phyloP scores from a whole-genome alignment of 2,113 vertebrate species.

The Taxidea taxus region DNA sequence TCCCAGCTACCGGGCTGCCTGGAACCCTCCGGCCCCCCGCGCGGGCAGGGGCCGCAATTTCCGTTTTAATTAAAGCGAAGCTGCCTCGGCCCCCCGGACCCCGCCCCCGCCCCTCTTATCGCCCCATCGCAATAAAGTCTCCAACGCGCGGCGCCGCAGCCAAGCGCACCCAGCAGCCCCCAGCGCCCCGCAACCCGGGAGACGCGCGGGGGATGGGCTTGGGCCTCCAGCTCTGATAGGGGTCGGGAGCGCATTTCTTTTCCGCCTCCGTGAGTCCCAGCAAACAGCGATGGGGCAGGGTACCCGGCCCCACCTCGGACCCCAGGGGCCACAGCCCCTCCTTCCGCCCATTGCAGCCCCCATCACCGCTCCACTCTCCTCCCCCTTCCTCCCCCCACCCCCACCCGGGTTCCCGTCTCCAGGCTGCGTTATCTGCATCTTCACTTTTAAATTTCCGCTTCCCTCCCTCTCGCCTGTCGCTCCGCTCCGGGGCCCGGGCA shows the following conservation, averaged over 20 bases:
- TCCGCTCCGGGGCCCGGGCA: constrained; percentile 46
- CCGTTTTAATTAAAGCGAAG: constrained; percentile 79
- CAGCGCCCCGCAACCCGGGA: constrained; percentile 66
- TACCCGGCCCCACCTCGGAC: not conserved
- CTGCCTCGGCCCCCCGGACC: constrained; percentile 68
- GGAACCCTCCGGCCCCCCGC: constrained; percentile 57
- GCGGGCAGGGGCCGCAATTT: constrained; percentile 78
- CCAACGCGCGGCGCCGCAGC: constrained; percentile 50
- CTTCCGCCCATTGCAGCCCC: not conserved
- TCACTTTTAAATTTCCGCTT: constrained; percentile 79
- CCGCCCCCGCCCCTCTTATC: constrained; percentile 76
- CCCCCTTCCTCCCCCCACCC: constrained; percentile 29
- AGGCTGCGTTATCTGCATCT: constrained; percentile 76
- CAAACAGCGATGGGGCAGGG: constrained; percentile 85
- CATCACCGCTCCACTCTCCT: not conserved
- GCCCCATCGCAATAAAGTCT: constrained; percentile 79
- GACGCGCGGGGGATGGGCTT: constrained; percentile 70
- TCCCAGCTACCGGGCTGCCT: constrained; percentile 47
- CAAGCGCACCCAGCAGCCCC: constrained; percentile 73
- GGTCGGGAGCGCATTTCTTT: constrained; percentile 82
- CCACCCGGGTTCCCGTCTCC: constrained; percentile 64
- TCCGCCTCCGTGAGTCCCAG: constrained; percentile 92
- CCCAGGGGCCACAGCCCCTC: not conserved
- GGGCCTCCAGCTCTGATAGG: not conserved
- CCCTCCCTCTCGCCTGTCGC: constrained; percentile 75